These are phyloP conservation scores for Colinus virginianus DNA, from an alignment of 2,113 vertebrate species.

Conservation along the genomic window DNA sequence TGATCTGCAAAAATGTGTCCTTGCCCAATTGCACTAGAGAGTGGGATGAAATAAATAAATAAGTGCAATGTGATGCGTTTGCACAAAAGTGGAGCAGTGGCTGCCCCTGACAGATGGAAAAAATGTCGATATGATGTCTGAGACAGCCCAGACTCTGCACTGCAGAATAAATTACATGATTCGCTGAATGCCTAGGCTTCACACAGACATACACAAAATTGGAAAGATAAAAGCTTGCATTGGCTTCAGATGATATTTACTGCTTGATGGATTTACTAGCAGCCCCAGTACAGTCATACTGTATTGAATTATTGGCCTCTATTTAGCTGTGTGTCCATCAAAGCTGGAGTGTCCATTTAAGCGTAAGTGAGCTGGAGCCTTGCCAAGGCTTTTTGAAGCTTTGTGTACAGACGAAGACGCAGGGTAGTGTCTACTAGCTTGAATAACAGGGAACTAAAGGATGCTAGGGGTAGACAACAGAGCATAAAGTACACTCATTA, in stretches of 20 bases:
- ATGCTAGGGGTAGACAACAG: conserved; percentile 62
- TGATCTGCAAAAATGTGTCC: conserved; percentile 80
- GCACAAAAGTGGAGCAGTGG: conserved; percentile 77
- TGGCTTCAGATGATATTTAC: conserved; percentile 89
- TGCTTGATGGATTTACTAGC: conserved; percentile 89
- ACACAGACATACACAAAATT: conserved; percentile 84
- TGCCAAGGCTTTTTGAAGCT: conserved; percentile 78
- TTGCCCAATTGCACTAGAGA: conserved; percentile 77
- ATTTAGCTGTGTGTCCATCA: conserved; percentile 83
- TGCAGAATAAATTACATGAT: conserved; percentile 89
- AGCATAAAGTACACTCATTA: conserved; percentile 75
- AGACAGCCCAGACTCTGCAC: conserved; percentile 78
- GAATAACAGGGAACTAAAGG: conserved; percentile 72
- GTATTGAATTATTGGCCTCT: conserved; percentile 89
- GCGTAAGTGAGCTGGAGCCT: conserved; percentile 84
- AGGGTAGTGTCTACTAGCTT: conserved; percentile 77
- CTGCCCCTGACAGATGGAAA: conserved; percentile 82
- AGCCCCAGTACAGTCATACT: conserved; percentile 83
- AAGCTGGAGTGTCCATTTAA: conserved; percentile 88
- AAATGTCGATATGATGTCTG: conserved; percentile 86
- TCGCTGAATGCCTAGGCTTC: conserved; percentile 81
- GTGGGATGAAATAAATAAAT: conserved; percentile 81
- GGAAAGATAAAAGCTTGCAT: conserved; percentile 89
- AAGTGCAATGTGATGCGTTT: conserved; percentile 76
- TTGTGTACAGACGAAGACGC: conserved; percentile 67